Conservation (phyloP, 2,797 vertebrate genomes). For the Phoebastria nigripes region DNA sequence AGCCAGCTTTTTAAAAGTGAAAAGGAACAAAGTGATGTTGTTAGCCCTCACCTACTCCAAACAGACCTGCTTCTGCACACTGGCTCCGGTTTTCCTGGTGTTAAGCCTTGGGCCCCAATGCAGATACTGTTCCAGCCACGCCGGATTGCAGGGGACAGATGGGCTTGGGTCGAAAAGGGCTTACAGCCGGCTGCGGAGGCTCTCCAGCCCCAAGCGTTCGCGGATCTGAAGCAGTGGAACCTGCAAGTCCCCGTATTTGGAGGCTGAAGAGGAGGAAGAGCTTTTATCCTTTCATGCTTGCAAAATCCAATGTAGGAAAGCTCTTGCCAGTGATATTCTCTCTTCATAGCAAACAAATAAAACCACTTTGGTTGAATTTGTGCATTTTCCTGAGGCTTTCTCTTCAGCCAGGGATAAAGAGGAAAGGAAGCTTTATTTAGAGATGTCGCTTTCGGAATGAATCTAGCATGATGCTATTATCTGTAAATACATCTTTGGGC, state of each 20-base stretch:
- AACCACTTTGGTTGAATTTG: neutral
- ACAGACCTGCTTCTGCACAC: neutral
- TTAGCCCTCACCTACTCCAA: neutral
- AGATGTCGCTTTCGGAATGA: neutral
- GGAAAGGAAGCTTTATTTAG: slow-evolving; percentile 14
- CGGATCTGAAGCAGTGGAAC: neutral
- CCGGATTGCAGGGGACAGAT: neutral
- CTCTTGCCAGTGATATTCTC: neutral
- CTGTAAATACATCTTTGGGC: neutral
- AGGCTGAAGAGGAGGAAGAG: neutral
- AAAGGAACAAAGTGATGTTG: neutral
- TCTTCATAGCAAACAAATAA: neutral
- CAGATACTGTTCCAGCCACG: neutral
- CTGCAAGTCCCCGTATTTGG: neutral
- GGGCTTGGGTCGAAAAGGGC: neutral
- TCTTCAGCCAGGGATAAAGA: neutral
- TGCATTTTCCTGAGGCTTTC: neutral
- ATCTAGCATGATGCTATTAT: neutral
- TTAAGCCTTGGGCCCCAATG: neutral
- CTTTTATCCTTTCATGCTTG: slow-evolving; percentile 7
- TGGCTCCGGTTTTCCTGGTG: neutral
- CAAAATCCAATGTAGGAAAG: neutral
- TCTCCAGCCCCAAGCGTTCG: accelerated
- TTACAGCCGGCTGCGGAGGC: neutral
- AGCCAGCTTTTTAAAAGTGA: neutral